Evolutionary conservation across 2,797 vertebrate genomes (phyloP).

Genomic region (Buphagus erythrorhynchus): DNA sequence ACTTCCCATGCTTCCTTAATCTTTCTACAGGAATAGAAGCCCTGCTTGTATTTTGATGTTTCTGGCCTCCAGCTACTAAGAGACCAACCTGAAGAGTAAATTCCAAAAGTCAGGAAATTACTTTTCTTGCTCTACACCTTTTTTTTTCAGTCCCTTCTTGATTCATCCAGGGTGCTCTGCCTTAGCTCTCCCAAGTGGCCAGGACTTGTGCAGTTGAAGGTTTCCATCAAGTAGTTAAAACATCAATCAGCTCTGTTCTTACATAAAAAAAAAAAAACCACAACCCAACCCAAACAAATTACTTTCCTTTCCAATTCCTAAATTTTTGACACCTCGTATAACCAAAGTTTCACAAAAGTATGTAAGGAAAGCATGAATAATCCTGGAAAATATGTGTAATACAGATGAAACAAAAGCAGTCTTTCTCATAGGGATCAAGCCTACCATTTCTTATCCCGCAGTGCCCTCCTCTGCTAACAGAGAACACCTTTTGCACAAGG

Average conservation of each 20-base stretch:
- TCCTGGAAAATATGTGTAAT: not conserved
- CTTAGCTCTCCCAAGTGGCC: not conserved
- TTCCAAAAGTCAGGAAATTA: not conserved
- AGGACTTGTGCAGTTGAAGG: not conserved
- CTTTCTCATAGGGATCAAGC: not conserved
- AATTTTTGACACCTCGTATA: not conserved
- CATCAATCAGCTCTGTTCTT: not conserved
- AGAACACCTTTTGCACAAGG: not conserved
- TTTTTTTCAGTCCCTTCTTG: not conserved
- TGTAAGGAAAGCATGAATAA: not conserved
- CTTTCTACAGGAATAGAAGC: not conserved
- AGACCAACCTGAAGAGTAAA: not conserved
- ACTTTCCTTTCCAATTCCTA: not conserved
- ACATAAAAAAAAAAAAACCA: too few relatives aligned
- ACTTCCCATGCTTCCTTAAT: not conserved
- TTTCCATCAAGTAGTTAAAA: not conserved
- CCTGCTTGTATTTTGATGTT: not conserved
- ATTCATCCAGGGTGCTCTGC: not conserved
- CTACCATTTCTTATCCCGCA: not conserved
- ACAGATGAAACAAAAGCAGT: not conserved
- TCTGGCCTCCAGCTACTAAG: not conserved
- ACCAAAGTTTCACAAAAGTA: not conserved
- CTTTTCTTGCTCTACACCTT: not conserved
- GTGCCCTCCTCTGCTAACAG: not conserved
- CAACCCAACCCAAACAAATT: not conserved